Conservation (phyloP, 2,113 vertebrate species). For the Notiomystis cincta region DNA sequence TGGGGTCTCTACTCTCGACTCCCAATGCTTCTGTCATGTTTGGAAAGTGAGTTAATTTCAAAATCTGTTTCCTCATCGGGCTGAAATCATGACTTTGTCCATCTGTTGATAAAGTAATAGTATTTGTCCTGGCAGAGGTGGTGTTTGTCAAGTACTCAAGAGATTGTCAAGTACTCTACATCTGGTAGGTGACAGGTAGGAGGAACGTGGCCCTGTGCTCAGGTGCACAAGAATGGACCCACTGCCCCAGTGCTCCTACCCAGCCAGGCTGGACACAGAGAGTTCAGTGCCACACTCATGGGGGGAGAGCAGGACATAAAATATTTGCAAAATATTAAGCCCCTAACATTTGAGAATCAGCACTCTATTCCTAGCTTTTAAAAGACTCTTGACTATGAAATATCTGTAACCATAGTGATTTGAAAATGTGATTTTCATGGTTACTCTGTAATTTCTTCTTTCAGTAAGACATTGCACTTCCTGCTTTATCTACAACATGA, state of each 20-base stretch:
- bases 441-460: neutral
- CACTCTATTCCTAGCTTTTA: neutral
- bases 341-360: neutral
- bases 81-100: neutral
- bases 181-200: neutral
- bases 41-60: neutral
- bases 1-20: neutral
- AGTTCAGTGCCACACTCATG: fast-evolving
- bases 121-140: neutral
- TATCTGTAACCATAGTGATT: neutral
- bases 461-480: neutral
- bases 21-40: neutral
- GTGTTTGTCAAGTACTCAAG: neutral
- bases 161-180: no score
- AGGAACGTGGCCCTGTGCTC: fast-evolving
- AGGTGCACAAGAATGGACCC: neutral
- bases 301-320: neutral
- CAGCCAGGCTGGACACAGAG: neutral
- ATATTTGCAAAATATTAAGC: neutral
- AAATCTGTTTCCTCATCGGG: neutral
- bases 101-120: neutral
- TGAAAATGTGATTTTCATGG: neutral
- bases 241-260: neutral
- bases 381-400: neutral
- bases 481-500: neutral